Evolutionary conservation across 2,113 vertebrate genomes (phyloP), one percentile per base, ranked within the genome.

Genomic region (Mirza zaza): DNA sequence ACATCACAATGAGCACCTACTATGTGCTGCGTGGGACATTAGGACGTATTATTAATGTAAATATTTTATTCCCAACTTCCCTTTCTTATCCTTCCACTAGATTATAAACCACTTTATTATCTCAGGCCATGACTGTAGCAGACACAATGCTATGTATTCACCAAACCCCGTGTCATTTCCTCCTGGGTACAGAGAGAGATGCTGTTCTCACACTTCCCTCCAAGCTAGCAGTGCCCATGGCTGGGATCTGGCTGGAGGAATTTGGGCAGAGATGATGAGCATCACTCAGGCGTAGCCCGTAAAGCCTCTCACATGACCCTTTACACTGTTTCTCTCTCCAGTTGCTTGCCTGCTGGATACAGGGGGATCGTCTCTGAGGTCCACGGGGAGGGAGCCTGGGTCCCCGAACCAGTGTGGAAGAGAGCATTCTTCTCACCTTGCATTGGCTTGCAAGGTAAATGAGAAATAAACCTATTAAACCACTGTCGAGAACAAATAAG

Each of bases 201-300:
- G 14, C 79, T 12, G 3, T 55, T 73, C 12, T 32, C 42, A 18
- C 36, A 21, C 5, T 48, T 21, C 39, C 18, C 42, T 83, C 11
- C 17, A 10, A 45, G 50, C 29, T 4, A 6, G 42, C 5, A 2
- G 13, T 1, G 32, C 36, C 63, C 0, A 0, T 18, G 59, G 85
- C 32, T 59, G 20, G 18, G 65, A 86, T 8, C 36, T 45, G 81
- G 67, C 71, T 48, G 18, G 21, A 3, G 39, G 63, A 39, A 42
- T 15, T 6, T 7, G 65, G 55, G 14, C 0, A 6, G 50, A 63
- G 48, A 29, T 0, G 6, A 48, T 4, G 9, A 42, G 21, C 3
- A 1, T 7, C 18, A 1, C 73, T 55, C n/a, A 36, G 82, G 27
- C 5, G 1, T 11, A 32, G n/a, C 8, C 76, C 61, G 52, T n/a